phyloP scores from a whole-genome alignment of 2,888 invertebrate species.

The Erannis defoliaria region DNA sequence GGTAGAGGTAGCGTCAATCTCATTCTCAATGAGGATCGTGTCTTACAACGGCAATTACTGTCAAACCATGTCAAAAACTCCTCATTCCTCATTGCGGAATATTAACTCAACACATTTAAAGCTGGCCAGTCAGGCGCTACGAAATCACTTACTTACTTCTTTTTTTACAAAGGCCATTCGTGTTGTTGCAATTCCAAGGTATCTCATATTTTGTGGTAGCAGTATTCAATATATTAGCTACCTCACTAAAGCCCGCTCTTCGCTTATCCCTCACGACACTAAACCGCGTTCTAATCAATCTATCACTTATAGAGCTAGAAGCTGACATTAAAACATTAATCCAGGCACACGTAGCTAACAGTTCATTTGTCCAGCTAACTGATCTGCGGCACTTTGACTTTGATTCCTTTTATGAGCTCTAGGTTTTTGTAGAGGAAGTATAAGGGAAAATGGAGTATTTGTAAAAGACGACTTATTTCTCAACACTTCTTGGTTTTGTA shows the following conservation, averaged over 20 bases:
- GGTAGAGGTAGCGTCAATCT: too few species aligned
- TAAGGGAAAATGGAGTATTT: neutral
- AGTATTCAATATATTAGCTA: too few species aligned
- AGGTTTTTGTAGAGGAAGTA: conserved; percentile 21
- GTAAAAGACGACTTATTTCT: too few species aligned
- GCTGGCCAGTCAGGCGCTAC: too few species aligned
- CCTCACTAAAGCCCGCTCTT: conserved; percentile 27
- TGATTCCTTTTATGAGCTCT: conserved; percentile 23
- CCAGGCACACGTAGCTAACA: conserved; percentile 44
- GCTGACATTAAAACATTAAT: conserved; percentile 67
- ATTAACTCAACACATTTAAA: too few species aligned
- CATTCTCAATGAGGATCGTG: too few species aligned
- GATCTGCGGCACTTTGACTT: conserved; percentile 46
- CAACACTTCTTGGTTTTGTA: neutral
- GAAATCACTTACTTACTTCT: neutral
- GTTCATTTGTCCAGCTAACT: conserved; percentile 58
- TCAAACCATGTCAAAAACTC: too few species aligned
- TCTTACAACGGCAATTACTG: too few species aligned
- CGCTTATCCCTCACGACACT: conserved; percentile 44
- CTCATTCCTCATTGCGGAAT: too few species aligned
- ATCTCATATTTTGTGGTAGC: too few species aligned
- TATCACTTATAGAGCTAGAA: conserved; percentile 67
- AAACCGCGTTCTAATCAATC: conserved; percentile 62
- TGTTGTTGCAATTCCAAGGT: too few species aligned
- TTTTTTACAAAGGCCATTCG: too few species aligned